Evolutionary conservation across 2,888 invertebrate species (phyloP).

Genomic region (Cosmia trapezina): DNA sequence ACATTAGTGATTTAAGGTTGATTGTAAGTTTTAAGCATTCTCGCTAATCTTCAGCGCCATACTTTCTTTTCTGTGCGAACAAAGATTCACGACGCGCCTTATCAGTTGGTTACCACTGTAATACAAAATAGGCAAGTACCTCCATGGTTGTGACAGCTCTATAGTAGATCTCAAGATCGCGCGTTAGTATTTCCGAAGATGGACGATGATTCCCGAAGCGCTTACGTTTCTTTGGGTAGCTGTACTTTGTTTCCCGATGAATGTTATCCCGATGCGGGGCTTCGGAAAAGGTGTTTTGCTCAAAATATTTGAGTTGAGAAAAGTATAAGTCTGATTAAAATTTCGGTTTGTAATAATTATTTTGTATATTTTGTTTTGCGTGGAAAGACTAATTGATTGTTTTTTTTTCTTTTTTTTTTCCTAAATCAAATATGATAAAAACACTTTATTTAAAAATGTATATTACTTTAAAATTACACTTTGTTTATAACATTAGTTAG

Average conservation of each 20-base stretch:
- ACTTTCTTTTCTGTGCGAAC: too few species aligned
- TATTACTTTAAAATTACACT: background rate
- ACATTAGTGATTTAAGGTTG: too few species aligned
- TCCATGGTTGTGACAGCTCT: background rate
- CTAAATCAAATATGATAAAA: background rate
- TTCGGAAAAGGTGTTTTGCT: constrained; percentile 8
- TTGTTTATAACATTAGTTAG: background rate
- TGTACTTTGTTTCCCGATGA: background rate
- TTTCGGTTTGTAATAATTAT: constrained; percentile 6
- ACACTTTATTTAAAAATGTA: background rate
- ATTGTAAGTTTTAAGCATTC: too few species aligned
- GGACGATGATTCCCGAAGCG: background rate
- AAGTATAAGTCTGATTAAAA: constrained; percentile 39
- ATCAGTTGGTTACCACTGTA: too few species aligned
- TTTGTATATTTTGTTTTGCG: constrained; percentile 21
- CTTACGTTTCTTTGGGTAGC: background rate
- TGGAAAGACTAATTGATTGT: background rate
- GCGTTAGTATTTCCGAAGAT: background rate
- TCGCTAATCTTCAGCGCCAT: too few species aligned
- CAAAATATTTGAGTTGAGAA: constrained; percentile 26
- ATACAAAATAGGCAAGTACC: too few species aligned
- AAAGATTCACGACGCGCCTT: too few species aligned
- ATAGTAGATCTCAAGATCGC: background rate
- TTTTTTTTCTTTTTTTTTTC: too few species aligned
- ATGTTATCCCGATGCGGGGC: background rate